A percentile compares a stretch with the other conserved stretches of the same genome.
These are phyloP conservation scores for Apis dorsata DNA, from an alignment of 1,140 invertebrate species.

Conservation along the genomic window DNA sequence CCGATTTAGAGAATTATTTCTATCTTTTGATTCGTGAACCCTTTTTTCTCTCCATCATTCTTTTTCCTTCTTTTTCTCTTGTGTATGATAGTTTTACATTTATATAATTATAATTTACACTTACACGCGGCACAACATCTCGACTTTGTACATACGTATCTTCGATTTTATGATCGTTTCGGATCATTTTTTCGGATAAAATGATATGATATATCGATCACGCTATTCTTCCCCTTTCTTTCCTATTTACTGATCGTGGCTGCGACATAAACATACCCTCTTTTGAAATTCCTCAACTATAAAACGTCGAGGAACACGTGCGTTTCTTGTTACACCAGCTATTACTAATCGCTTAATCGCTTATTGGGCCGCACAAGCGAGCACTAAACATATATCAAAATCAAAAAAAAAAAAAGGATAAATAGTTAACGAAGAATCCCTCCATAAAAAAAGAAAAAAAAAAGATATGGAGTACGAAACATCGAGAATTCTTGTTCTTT, in stretches of 20 bases:
- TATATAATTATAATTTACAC: not conserved
- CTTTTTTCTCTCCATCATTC: not conserved
- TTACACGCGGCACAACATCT: not conserved
- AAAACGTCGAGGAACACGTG: slow-evolving; percentile 46
- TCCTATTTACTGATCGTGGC: slow-evolving; percentile 33
- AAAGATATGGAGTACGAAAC: slow-evolving; percentile 6
- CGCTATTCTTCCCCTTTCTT: not conserved
- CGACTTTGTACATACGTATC: slow-evolving; percentile 5
- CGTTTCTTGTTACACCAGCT: slow-evolving; percentile 43
- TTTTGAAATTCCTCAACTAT: slow-evolving; percentile 35
- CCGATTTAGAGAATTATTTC: not conserved
- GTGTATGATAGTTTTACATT: not conserved
- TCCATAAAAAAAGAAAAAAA: not conserved
- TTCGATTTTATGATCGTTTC: not conserved
- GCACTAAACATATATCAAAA: slow-evolving; percentile 31
- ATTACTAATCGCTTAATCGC: slow-evolving; percentile 54
- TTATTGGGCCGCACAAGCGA: slow-evolving; percentile 47
- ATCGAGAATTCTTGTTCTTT: slow-evolving; percentile 38
- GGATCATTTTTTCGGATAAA: too few relatives aligned
- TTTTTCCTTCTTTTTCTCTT: too few relatives aligned
- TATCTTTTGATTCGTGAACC: too few relatives aligned
- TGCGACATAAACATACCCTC: slow-evolving; percentile 45
- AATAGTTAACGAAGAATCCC: not conserved
- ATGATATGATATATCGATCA: not conserved
- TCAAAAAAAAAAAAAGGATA: not conserved